Percentiles rank a stretch among this genome's conserved stretches.
These are phyloP conservation scores for Drosophila paucipuncta DNA, from an alignment of 2,888 invertebrate species.

Conservation along the genomic window DNA sequence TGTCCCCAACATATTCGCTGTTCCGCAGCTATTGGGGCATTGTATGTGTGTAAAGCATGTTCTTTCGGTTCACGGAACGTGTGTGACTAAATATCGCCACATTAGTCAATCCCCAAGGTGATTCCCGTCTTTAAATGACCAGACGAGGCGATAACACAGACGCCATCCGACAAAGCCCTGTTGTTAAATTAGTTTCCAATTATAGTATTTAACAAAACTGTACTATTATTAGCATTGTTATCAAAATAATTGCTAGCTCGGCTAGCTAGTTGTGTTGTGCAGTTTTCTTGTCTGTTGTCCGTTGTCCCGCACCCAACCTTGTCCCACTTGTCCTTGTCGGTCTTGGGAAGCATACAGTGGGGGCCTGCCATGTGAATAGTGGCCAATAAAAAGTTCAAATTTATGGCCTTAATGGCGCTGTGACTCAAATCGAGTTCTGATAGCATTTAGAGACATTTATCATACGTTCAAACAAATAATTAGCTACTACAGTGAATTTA, in stretches of 20 bases:
- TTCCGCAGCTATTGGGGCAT: conserved; percentile 4
- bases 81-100: conserved; percentile 15
- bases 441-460: conserved; percentile 22
- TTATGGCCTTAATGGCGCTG: conserved; percentile 10
- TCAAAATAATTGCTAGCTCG: neutral
- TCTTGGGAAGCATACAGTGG: neutral
- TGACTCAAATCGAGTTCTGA: conserved; percentile 38
- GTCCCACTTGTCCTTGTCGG: neutral
- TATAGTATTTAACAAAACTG: neutral
- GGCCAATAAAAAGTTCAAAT: conserved; percentile 11
- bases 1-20: conserved; percentile 2
- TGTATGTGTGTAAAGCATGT: neutral
- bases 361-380: conserved; percentile 1
- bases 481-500: neutral
- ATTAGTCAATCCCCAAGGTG: conserved; percentile 34
- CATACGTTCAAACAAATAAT: conserved; percentile 10
- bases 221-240: neutral
- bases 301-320: neutral
- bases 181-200: conserved; percentile 8
- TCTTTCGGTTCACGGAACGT: conserved; percentile 1
- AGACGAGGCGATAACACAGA: conserved; percentile 1
- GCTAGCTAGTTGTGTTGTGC: neutral
- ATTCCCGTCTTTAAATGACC: neutral
- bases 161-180: neutral
- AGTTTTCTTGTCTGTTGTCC: neutral